Conservation (phyloP, 2,113 vertebrate species). For the Elephas maximus region DNA sequence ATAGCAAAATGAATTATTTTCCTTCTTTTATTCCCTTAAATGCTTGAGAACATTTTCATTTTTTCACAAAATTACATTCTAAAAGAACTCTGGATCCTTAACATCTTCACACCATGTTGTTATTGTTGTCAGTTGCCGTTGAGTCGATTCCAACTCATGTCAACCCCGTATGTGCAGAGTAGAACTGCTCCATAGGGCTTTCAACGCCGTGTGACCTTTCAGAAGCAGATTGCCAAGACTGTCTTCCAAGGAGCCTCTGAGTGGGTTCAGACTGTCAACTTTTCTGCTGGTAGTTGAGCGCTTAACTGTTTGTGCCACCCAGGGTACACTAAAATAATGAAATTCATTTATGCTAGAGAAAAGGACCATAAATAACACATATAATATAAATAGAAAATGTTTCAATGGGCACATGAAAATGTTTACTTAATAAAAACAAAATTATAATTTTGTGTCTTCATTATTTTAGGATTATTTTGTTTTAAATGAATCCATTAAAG, state of each 20-base stretch:
- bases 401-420: constrained; percentile 30
- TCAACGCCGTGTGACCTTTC: background rate
- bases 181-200: background rate
- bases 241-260: background rate
- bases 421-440: constrained; percentile 32
- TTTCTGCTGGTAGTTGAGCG: background rate
- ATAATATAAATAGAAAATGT: background rate
- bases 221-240: background rate
- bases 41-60: constrained; percentile 1
- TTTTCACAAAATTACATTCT: constrained; percentile 43
- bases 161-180: background rate
- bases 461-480: constrained; percentile 15
- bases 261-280: background rate
- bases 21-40: constrained; percentile 35
- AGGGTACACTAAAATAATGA: background rate
- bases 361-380: constrained; percentile 25
- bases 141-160: background rate
- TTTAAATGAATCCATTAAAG: constrained; percentile 15
- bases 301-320: background rate
- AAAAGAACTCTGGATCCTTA: background rate
- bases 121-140: background rate
- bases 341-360: constrained; percentile 61
- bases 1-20: background rate
- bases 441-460: background rate
- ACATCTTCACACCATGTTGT: background rate